Percentiles rank a stretch among this genome's conserved stretches.
phyloP scores from a whole-genome alignment of 2,797 vertebrate genomes.

The Anguilla megastoma region DNA sequence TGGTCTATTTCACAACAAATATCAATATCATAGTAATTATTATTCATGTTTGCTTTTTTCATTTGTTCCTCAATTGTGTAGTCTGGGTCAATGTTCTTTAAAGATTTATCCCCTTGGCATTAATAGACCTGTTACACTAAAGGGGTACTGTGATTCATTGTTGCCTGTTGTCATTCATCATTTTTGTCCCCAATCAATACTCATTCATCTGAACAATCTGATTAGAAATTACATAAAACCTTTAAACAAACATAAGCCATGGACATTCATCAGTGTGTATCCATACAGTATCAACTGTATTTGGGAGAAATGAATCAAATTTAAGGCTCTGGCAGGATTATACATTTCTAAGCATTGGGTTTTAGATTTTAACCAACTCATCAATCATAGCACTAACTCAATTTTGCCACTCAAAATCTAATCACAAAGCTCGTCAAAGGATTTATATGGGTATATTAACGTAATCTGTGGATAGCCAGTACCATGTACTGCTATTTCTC shows the following conservation, averaged over 20 bases:
- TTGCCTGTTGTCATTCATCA: not conserved
- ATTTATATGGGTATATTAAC: not conserved
- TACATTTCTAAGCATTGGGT: not conserved
- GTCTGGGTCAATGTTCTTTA: not conserved
- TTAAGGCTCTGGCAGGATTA: not conserved
- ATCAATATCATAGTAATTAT: not conserved
- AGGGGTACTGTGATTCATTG: not conserved
- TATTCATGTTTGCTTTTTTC: not conserved
- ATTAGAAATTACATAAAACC: not conserved
- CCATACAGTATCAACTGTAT: not conserved
- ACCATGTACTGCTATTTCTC: not conserved
- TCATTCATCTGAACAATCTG: not conserved
- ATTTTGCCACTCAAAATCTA: not conserved
- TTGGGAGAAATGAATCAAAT: not conserved
- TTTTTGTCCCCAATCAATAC: not conserved
- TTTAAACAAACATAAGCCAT: not conserved
- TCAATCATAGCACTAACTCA: not conserved
- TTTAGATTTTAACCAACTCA: not conserved
- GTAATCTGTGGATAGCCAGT: not conserved
- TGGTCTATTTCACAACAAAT: not conserved
- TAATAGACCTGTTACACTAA: not conserved
- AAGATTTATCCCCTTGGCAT: slow-evolving; percentile 4
- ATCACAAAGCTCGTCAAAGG: not conserved
- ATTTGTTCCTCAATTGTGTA: not conserved
- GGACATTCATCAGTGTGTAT: not conserved